These are phyloP conservation scores for Sebastiscus tertius DNA, from an alignment of 2,797 vertebrate genomes.

Conservation along the genomic window DNA sequence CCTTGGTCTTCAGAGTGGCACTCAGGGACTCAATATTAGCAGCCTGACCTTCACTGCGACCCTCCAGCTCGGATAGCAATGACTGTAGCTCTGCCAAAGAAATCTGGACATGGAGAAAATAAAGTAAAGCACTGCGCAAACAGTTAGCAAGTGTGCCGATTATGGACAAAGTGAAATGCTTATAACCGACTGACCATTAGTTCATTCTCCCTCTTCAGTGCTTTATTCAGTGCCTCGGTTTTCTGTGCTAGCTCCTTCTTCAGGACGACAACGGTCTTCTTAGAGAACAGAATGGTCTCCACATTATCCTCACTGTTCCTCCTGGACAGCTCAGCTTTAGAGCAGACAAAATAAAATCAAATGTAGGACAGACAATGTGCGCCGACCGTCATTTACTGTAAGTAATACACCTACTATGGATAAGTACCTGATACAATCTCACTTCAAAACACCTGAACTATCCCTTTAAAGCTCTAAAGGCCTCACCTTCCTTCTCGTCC, in stretches of 20 bases:
- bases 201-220: slow-evolving; percentile 84
- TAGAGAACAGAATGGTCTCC: slow-evolving; percentile 65
- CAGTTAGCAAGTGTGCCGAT: background rate
- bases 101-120: slow-evolving; percentile 63
- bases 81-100: slow-evolving; percentile 79
- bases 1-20: slow-evolving; percentile 81
- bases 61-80: slow-evolving; percentile 75
- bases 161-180: background rate
- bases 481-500: slow-evolving; percentile 79
- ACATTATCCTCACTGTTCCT: slow-evolving; percentile 71
- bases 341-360: slow-evolving; percentile 29
- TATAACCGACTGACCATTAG: slow-evolving; percentile 74
- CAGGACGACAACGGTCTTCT: slow-evolving; percentile 73
- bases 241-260: slow-evolving; percentile 83
- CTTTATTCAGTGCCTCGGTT: slow-evolving; percentile 82
- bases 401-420: no score
- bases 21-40: slow-evolving; percentile 80
- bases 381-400: no score
- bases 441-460: no score
- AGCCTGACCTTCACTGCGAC: slow-evolving; percentile 71
- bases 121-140: background rate
- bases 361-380: background rate
- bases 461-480: background rate
- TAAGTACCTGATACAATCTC: no score
- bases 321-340: slow-evolving; percentile 76